Conservation (phyloP, 2,888 invertebrate genomes). For the Caenorhabditis sp. region DNA sequence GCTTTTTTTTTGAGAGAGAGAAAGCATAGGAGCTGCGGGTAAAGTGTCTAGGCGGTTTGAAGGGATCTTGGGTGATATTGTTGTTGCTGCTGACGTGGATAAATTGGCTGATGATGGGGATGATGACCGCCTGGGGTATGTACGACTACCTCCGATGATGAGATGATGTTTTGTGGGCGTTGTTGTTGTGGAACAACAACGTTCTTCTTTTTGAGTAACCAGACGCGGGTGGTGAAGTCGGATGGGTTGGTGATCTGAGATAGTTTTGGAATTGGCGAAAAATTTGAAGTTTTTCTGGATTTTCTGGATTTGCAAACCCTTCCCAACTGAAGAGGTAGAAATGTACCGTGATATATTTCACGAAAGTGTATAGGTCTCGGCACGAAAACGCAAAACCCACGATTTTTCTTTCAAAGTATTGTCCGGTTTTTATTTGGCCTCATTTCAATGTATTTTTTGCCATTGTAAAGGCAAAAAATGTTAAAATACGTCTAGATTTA, state of each 20-base stretch:
- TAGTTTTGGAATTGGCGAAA: neutral
- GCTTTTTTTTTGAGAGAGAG: too few species aligned
- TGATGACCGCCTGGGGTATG: conserved; percentile 5
- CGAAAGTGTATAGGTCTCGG: too few species aligned
- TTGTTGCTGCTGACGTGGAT: neutral
- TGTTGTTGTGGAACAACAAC: neutral
- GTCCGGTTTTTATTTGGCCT: too few species aligned
- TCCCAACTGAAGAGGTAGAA: too few species aligned
- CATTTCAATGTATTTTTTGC: too few species aligned
- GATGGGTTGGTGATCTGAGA: conserved; percentile 21
- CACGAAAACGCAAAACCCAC: too few species aligned
- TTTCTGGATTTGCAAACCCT: too few species aligned
- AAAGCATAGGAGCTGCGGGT: neutral
- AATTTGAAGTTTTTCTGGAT: neutral
- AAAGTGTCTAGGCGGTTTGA: conserved; percentile 1
- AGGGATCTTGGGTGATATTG: conserved; percentile 14
- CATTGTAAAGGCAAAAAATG: too few species aligned
- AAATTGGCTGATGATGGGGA: neutral
- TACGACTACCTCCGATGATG: conserved; percentile 16
- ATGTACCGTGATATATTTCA: too few species aligned
- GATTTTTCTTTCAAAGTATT: too few species aligned
- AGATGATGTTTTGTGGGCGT: neutral
- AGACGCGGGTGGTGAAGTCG: conserved; percentile 20
- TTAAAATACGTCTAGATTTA: too few species aligned
- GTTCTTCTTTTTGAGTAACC: conserved; percentile 29